Base-by-base conservation (phyloP, 2,888 invertebrate genomes). In the Catocala sponsa region DNA sequence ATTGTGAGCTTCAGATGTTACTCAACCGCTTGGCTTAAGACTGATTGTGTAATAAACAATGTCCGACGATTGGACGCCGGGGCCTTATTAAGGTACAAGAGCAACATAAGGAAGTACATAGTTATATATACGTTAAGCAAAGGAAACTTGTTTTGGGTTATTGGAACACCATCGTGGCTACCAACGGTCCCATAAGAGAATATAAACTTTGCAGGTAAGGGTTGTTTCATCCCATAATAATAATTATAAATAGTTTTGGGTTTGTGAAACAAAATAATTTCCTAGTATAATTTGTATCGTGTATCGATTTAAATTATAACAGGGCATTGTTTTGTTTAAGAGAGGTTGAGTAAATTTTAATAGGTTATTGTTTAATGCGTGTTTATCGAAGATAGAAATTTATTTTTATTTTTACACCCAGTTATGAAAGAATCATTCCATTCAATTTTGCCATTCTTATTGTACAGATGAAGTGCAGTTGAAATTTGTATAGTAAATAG, bases 41-140 rank as follows among this genome's bases (percentile, higher is more conserved):
- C 63, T 59, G 51, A 62, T 62, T 62, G 50, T 60, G 59, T 59
- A 65, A 46, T 72, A 63, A 65, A 70, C 52, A 63, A 67, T 44
- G 58, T 59, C 53, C 32, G 44, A 11, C 5, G 12, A 51, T 51
- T 56, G 54, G 44, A 4, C 42, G 56, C 32, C 7, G 15, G 43
- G 41, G 59, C 55, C 38, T 61, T 66, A 55, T 68, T 38, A 63
- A 10, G 42, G 48, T 47, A 48, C 6, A 11, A 50, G 13, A 44
- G 9, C 15, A n/a, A 32, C 38, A 47, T 47, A 47, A 38, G 25
- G 55, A 32, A 48, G 38, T 6, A 44, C 12, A 12, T 46, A 41
- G 42, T 33, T 41, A 56, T 56, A 46, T 10, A 15, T n/a, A 10
- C 6, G 50, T 44, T 46, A 46, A 15, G 32, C 35, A 32, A 38